Conservation (phyloP, 2,113 vertebrate genomes). For the Melanerpes aurifrons region DNA sequence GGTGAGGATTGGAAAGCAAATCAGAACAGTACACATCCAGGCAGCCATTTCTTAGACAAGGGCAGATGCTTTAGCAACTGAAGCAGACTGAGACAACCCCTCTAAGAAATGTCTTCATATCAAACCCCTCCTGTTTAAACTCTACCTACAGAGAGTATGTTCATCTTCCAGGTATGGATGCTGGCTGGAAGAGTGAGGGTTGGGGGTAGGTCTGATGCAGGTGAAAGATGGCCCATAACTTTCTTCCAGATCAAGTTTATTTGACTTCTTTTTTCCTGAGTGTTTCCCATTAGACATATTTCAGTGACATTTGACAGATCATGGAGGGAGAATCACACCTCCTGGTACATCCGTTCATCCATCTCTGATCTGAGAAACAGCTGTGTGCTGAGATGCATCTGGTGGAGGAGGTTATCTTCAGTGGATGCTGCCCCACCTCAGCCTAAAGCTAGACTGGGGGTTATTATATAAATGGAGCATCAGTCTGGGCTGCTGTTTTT, state of each 20-base stretch:
- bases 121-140: background rate
- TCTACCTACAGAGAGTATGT: background rate
- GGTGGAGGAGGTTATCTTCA: background rate
- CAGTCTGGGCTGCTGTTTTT: background rate
- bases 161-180: background rate
- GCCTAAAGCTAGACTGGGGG: background rate
- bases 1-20: background rate
- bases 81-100: background rate
- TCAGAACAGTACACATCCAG: background rate
- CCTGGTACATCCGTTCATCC: background rate
- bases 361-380: background rate
- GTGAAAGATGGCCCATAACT: background rate
- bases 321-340: background rate
- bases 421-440: background rate
- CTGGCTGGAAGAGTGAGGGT: background rate
- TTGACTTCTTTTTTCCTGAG: background rate
- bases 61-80: background rate
- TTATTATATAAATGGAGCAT: fast-evolving
- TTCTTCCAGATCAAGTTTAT: background rate
- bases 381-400: background rate
- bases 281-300: background rate
- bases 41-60: background rate
- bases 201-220: background rate
- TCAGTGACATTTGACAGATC: background rate
- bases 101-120: background rate